Conservation (phyloP, 2,113 vertebrate species). For the Otolemur garnettii region DNA sequence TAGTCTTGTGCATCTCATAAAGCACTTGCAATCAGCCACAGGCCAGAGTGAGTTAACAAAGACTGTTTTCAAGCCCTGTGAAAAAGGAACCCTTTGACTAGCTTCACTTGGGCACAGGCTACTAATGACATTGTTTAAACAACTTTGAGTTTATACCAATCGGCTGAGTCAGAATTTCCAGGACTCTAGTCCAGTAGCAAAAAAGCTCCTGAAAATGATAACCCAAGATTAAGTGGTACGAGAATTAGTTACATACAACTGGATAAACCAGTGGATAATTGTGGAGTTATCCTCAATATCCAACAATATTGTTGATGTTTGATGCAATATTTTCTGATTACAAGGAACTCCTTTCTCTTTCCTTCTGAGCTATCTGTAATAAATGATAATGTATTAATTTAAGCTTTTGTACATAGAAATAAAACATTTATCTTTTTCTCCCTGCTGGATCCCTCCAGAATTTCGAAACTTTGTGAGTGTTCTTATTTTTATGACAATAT, state of each 20-base stretch:
- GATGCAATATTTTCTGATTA: neutral
- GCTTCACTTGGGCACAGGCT: neutral
- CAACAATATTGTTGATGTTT: neutral
- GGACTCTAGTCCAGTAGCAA: neutral
- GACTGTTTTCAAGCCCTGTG: neutral
- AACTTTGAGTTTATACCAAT: neutral
- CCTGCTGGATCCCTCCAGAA: neutral
- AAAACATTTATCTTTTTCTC: neutral
- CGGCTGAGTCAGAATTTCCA: neutral
- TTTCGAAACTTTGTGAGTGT: neutral
- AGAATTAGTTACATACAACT: neutral
- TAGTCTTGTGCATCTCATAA: neutral
- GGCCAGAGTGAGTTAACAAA: neutral
- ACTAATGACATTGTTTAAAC: neutral
- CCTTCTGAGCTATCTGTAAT: neutral
- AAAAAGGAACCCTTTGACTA: too few species aligned
- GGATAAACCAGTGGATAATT: neutral
- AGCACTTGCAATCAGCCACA: neutral
- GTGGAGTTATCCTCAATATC: neutral
- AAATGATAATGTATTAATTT: neutral
- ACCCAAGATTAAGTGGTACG: neutral
- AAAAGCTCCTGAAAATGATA: neutral
- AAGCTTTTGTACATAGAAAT: neutral
- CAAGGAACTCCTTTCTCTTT: neutral
- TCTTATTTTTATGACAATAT: neutral